These are phyloP conservation scores for Sturmia bella DNA, from an alignment of 2,888 invertebrate species.

Conservation along the genomic window DNA sequence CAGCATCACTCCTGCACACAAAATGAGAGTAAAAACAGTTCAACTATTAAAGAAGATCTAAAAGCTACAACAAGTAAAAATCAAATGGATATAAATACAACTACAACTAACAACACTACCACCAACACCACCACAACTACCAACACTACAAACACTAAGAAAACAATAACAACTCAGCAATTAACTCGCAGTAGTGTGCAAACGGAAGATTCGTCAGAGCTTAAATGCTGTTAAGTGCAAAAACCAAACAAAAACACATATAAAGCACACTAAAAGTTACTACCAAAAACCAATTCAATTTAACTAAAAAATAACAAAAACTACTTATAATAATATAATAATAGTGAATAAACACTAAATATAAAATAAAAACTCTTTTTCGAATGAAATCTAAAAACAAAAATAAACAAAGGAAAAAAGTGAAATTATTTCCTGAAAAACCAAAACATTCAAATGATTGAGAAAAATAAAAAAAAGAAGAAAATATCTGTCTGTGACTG, in stretches of 20 bases:
- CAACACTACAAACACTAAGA: constrained; percentile 20
- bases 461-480: constrained; percentile 31
- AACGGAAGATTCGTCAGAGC: constrained; percentile 64
- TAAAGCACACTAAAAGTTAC: constrained; percentile 44
- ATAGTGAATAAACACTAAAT: no score
- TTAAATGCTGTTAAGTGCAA: constrained; percentile 61
- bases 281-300: constrained; percentile 44
- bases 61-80: constrained; percentile 25
- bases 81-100: constrained; percentile 43
- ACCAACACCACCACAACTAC: constrained; percentile 33
- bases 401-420: constrained; percentile 43
- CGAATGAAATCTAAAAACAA: constrained; percentile 20
- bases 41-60: constrained; percentile 42
- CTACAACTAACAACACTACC: constrained; percentile 32
- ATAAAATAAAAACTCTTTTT: constrained; percentile 3
- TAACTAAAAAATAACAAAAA: constrained; percentile 16
- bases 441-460: neutral
- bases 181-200: constrained; percentile 56
- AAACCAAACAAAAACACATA: neutral
- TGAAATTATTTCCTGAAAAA: constrained; percentile 51
- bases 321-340: neutral
- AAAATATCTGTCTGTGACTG: constrained; percentile 68
- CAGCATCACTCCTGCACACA: constrained; percentile 29
- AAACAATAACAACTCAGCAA: constrained; percentile 36
- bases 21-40: constrained; percentile 24